Evolutionary conservation across 2,113 vertebrate species (phyloP).

Genomic region (Edolisoma coerulescens): DNA sequence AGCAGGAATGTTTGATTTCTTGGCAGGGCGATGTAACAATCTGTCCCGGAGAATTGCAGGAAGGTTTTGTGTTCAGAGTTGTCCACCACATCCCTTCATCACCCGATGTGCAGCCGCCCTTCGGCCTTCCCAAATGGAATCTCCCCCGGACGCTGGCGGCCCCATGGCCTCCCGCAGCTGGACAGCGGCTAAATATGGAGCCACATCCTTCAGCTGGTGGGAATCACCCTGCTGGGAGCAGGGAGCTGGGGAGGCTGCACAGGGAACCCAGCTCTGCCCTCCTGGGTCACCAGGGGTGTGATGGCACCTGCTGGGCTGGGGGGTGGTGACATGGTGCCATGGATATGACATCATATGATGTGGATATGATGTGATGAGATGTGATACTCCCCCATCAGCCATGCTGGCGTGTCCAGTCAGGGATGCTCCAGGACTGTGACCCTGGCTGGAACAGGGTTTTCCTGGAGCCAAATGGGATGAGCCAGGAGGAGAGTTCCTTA

Average conservation of each 20-base stretch:
- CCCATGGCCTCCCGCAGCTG: rapidly evolving
- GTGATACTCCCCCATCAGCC: not conserved
- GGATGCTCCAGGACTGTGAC: rapidly evolving
- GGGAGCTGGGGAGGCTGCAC: not conserved
- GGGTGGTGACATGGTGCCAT: not conserved
- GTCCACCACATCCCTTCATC: not conserved
- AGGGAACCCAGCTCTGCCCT: not conserved
- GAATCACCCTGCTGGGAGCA: not conserved
- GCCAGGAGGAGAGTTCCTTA: not conserved
- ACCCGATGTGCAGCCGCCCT: not conserved
- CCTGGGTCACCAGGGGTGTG: not conserved
- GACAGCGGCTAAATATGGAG: rapidly evolving
- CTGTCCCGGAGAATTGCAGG: not conserved
- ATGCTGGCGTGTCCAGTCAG: rapidly evolving
- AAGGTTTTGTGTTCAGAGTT: not conserved
- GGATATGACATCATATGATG: too few relatives aligned
- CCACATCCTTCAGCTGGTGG: not conserved
- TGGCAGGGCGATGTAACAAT: constrained; percentile 14
- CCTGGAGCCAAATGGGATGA: not conserved
- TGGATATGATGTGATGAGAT: not conserved
- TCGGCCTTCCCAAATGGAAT: not conserved
- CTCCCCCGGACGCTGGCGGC: not conserved
- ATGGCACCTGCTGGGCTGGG: not conserved
- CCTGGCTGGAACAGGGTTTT: not conserved
- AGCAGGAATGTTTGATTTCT: constrained; percentile 52